Percentiles rank a stretch among this genome's conserved stretches.
Conservation (phyloP, 2,888 invertebrate species). For the Dexiosoma caninum region DNA sequence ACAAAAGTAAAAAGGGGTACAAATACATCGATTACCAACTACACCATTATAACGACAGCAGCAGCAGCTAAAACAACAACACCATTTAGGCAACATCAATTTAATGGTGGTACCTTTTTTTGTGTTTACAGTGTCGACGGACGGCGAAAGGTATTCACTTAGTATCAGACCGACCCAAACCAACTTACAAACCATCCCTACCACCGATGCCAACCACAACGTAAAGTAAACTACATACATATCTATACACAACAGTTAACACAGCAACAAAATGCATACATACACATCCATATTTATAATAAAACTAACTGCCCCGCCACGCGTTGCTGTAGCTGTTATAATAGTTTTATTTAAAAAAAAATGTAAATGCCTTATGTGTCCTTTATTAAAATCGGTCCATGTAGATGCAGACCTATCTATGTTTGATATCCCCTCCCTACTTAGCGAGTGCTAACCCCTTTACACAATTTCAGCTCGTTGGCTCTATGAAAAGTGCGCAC, state of each 20-base stretch:
- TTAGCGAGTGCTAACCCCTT: too few species aligned
- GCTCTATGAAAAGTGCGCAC: too few species aligned
- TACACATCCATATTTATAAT: too few species aligned
- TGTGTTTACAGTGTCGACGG: conserved; percentile 41
- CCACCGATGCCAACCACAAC: conserved; percentile 33
- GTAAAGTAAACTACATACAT: conserved; percentile 20
- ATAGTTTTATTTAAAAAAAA: too few species aligned
- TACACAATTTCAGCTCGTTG: too few species aligned
- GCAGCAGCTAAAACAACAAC: conserved; percentile 35
- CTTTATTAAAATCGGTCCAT: too few species aligned
- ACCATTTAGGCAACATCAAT: conserved; percentile 62
- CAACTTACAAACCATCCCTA: conserved; percentile 9
- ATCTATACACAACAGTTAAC: conserved; percentile 16
- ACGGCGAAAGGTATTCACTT: conserved; percentile 48
- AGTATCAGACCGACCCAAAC: neutral
- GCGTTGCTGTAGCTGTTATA: too few species aligned
- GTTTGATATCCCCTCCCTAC: too few species aligned
- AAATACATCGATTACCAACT: conserved; percentile 48
- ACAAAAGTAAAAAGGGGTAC: conserved; percentile 56
- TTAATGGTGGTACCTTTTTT: conserved; percentile 47
- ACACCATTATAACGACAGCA: conserved; percentile 31
- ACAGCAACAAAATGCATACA: conserved; percentile 24
- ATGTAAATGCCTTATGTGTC: too few species aligned
- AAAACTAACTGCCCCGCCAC: too few species aligned
- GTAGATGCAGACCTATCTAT: too few species aligned